These are phyloP conservation scores for Ganaspis sp. DNA, from an alignment of 1,140 invertebrate species.

Conservation along the genomic window DNA sequence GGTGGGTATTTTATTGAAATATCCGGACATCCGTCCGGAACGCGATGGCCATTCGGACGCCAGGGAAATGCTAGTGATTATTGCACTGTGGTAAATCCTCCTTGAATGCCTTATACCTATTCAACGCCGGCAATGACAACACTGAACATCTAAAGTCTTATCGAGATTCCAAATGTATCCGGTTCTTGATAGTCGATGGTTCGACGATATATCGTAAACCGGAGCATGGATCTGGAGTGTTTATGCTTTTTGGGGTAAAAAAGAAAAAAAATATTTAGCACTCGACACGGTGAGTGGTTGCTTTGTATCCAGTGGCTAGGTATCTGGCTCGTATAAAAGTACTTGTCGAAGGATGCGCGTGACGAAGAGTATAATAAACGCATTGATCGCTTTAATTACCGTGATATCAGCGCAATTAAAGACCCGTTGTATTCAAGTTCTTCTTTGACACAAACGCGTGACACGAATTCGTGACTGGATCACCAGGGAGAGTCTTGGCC, in stretches of 20 bases:
- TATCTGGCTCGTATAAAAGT: no score
- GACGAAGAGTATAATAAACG: constrained; percentile 60
- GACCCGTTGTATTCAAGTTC: constrained; percentile 66
- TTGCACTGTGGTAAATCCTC: not conserved
- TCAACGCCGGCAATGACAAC: not conserved
- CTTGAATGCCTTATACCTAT: not conserved
- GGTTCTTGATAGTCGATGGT: not conserved
- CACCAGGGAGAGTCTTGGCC: constrained; percentile 33
- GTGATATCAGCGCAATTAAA: constrained; percentile 75
- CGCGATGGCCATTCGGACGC: not conserved
- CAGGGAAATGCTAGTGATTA: not conserved
- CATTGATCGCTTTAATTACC: constrained; percentile 73
- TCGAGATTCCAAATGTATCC: not conserved
- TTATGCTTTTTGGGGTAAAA: no score
- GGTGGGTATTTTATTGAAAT: not conserved
- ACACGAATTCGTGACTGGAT: constrained; percentile 61
- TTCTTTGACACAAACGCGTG: constrained; percentile 58
- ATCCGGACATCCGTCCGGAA: constrained; percentile 10
- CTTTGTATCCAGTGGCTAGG: no score
- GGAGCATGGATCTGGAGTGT: no score
- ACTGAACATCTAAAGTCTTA: not conserved
- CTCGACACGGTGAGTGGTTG: no score
- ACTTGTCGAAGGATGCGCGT: not conserved
- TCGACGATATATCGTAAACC: not conserved
- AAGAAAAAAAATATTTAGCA: not conserved